Conservation (phyloP, 1,140 invertebrate species). For the Drosophila kikkawai region DNA sequence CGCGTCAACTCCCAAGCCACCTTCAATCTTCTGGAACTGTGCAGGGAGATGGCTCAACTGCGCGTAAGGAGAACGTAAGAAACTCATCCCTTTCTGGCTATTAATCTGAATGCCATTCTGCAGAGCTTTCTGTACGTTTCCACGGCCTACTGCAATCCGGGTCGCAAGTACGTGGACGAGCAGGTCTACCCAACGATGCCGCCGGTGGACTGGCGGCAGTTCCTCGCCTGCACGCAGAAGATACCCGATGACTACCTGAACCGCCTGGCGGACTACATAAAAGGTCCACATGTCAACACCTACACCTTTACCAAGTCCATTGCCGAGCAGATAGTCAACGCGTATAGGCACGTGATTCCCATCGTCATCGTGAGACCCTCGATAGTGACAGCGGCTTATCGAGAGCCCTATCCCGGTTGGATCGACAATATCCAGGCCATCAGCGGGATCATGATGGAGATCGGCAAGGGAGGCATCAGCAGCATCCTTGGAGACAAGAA, state of each 20-base stretch:
- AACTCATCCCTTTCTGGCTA: neutral
- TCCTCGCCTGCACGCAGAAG: constrained; percentile 87
- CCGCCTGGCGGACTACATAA: constrained; percentile 86
- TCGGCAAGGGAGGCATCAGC: constrained; percentile 93
- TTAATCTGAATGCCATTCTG: constrained; percentile 25
- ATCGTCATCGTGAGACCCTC: constrained; percentile 96
- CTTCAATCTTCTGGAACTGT: constrained; percentile 86
- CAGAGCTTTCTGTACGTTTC: constrained; percentile 94
- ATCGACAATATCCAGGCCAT: constrained; percentile 96
- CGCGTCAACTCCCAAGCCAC: constrained; percentile 88
- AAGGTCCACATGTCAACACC: constrained; percentile 93
- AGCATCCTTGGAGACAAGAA: constrained; percentile 91
- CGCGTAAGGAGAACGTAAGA: constrained; percentile 86
- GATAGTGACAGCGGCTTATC: constrained; percentile 92
- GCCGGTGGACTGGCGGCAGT: constrained; percentile 87
- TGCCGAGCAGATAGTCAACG: constrained; percentile 91
- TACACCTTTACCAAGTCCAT: constrained; percentile 95
- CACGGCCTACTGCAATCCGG: constrained; percentile 94
- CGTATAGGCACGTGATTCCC: constrained; percentile 89
- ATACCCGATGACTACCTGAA: constrained; percentile 87
- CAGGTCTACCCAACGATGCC: constrained; percentile 88
- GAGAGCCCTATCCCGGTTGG: constrained; percentile 95
- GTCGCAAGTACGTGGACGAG: constrained; percentile 89
- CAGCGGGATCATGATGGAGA: constrained; percentile 92
- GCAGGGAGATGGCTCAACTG: constrained; percentile 88